Conservation (phyloP, 2,888 invertebrate genomes). For the Cybosia mesomella region DNA sequence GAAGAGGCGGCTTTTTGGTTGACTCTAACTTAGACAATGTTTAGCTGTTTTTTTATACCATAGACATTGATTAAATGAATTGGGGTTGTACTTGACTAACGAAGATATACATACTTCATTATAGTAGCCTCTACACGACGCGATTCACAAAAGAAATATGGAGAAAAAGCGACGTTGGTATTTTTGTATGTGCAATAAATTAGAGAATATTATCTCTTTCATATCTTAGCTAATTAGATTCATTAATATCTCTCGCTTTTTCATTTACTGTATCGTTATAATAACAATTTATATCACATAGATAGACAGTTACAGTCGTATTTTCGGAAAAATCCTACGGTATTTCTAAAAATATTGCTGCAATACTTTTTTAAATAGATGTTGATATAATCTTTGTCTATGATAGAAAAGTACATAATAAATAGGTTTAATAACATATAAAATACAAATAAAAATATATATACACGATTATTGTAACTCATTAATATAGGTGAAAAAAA, state of each 20-base stretch:
- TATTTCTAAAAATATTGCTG: constrained; percentile 56
- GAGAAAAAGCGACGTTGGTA: constrained; percentile 67
- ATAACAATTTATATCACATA: constrained; percentile 60
- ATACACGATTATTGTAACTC: constrained; percentile 84
- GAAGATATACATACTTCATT: constrained; percentile 41
- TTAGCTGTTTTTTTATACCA: constrained; percentile 60
- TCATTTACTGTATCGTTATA: constrained; percentile 68
- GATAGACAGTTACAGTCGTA: constrained; percentile 53
- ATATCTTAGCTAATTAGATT: constrained; percentile 85
- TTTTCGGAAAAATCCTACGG: constrained; percentile 48
- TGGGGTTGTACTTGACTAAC: constrained; percentile 44
- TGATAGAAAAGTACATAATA: constrained; percentile 84
- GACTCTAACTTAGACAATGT: constrained; percentile 59
- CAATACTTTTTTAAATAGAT: constrained; percentile 72
- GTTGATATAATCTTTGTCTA: constrained; percentile 85
- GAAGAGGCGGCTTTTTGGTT: constrained; percentile 66
- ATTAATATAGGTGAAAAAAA: constrained; percentile 80
- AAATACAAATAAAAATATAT: constrained; percentile 87
- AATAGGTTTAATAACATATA: constrained; percentile 80
- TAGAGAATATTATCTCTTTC: constrained; percentile 75
- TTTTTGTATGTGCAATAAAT: constrained; percentile 85
- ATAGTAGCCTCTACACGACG: constrained; percentile 57
- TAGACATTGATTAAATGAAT: constrained; percentile 60
- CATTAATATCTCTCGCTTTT: constrained; percentile 78
- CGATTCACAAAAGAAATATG: constrained; percentile 47